phyloP scores from a whole-genome alignment of 2,888 invertebrate genomes.

The Lasioglossum leucozonium region DNA sequence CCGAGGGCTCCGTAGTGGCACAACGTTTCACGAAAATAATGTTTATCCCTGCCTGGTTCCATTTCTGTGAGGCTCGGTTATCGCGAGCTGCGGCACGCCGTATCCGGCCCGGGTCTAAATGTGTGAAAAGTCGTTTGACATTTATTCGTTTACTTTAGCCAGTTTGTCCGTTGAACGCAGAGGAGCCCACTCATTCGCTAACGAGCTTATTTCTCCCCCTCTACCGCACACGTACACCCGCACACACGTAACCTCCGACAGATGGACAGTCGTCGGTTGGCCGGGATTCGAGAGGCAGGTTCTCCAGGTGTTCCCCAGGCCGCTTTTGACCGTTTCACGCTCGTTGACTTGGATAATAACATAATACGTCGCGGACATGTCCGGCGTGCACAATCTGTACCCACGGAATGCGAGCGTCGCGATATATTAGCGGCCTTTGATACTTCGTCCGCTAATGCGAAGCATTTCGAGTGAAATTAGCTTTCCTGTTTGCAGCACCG shows the following conservation, averaged over 20 bases:
- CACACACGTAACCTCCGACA: conserved; percentile 7
- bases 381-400: conserved; percentile 65
- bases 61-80: conserved; percentile 44
- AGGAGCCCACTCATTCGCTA: conserved; percentile 58
- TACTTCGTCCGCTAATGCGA: conserved; percentile 68
- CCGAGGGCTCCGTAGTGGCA: not conserved
- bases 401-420: conserved; percentile 67
- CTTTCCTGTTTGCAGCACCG: conserved; percentile 18
- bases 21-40: conserved; percentile 36
- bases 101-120: conserved; percentile 50
- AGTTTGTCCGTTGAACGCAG: conserved; percentile 55
- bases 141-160: conserved; percentile 64
- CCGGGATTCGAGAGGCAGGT: conserved; percentile 60
- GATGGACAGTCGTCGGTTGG: conserved; percentile 26
- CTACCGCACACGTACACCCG: not conserved
- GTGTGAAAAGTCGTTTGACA: conserved; percentile 71
- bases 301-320: conserved; percentile 63
- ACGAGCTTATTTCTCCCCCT: conserved; percentile 64
- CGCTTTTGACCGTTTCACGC: conserved; percentile 76
- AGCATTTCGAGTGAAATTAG: conserved; percentile 66
- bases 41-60: conserved; percentile 20
- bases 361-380: conserved; percentile 75
- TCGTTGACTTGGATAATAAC: conserved; percentile 77
- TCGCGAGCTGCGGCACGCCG: conserved; percentile 44
- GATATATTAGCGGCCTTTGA: conserved; percentile 76